These are phyloP conservation scores for Oasisia sp. DNA, from an alignment of 2,888 invertebrate species.

Conservation along the genomic window DNA sequence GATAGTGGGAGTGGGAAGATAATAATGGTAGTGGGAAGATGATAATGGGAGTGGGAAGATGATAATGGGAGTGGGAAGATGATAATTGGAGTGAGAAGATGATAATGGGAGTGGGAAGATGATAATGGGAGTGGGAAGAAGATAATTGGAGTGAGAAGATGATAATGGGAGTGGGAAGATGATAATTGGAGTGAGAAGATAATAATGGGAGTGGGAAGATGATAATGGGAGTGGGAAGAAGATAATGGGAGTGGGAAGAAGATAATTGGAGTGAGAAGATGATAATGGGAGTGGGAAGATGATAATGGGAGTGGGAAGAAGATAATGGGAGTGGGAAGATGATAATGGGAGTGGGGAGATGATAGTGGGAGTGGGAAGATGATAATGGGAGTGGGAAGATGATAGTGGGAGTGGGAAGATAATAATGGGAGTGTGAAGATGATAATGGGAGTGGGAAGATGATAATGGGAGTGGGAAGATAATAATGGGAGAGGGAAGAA, in stretches of 20 bases:
- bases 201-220: constrained; percentile 30
- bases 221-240: constrained; percentile 28
- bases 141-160: constrained; percentile 28
- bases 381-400: constrained; percentile 21
- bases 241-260: constrained; percentile 30
- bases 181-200: constrained; percentile 34
- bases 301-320: constrained; percentile 35
- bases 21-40: no score
- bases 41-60: constrained; percentile 29
- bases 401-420: constrained; percentile 23
- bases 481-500: constrained; percentile 29
- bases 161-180: constrained; percentile 31
- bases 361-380: constrained; percentile 26
- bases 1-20: constrained; percentile 20
- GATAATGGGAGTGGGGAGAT: constrained; percentile 33
- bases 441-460: constrained; percentile 31
- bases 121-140: no score
- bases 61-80: constrained; percentile 31
- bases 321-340: constrained; percentile 24
- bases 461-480: constrained; percentile 34
- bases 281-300: constrained; percentile 26
- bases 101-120: constrained; percentile 31
- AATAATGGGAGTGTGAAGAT: constrained; percentile 27
- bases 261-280: constrained; percentile 34
- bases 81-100: constrained; percentile 34